Evolutionary conservation across 37 sponge, comb jelly and placozoan species (phyloP), one percentile per base, ranked within the genome.

Genomic region (Crambe crambe): DNA sequence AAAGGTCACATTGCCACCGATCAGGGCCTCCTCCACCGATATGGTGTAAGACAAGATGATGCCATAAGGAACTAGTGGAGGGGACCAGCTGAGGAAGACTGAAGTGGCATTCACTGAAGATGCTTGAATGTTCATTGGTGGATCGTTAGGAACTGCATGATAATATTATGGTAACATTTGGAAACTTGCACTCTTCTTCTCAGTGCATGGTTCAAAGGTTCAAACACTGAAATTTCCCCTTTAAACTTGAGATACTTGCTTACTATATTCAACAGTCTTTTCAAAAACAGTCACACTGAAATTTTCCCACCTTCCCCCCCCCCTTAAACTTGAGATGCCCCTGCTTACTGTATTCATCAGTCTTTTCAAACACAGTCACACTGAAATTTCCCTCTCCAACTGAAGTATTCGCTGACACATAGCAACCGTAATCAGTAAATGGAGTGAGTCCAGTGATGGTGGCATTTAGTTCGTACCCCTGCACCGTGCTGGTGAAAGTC

Each of bases 331-430:
- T n/a, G n/a, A n/a, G n/a, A n/a, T n/a, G n/a, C n/a, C n/a, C n/a
- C n/a, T n/a, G n/a, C n/a, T n/a, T n/a, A n/a, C n/a, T n/a, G n/a
- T 26, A 68, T 32, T 68, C 70, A 36, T 68, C 70, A 68, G 70
- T 68, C 8, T 10, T 68, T 30, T 10, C 70, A 68, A 4, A 6
- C 9, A 10, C 39, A 35, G 12, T 37, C 4, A 10, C 10, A 34
- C 70, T 68, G 4, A 18, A 32, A 36, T 68, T 68, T 2, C 70
- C 39, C 30, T 68, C 70, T 68, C 70, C 70, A 37, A 36, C 39
- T 68, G 70, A 68, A 37, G 70, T 68, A 68, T 68, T 68, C 2
- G 38, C 36, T 21, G 70, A 37, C 10, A 68, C 70, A 36, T 37
- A 68, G 39, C 70, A 68, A 37, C 32, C 18, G 20, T 68, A 68